A percentile compares a stretch with the other conserved stretches of the same genome.
Evolutionary conservation across 2,113 vertebrate genomes (phyloP).

Genomic region (Salvelinus alpinus): DNA sequence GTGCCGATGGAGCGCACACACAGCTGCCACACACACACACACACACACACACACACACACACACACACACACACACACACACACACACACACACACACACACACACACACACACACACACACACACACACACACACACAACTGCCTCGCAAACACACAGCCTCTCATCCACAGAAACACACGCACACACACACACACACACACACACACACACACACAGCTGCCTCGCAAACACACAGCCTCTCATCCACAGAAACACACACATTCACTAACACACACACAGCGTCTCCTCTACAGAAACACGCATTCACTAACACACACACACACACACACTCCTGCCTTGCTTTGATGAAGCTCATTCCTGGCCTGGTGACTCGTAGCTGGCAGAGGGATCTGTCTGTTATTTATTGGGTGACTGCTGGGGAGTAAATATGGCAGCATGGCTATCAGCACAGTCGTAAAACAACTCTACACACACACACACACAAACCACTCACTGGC

Average conservation of each 20-base stretch:
- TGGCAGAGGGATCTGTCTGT: constrained; percentile 39
- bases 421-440: constrained; percentile 47
- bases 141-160: not conserved
- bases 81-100: no score
- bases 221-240: not conserved
- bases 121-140: not conserved
- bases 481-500: constrained; percentile 18
- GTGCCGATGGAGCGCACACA: not conserved
- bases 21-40: not conserved
- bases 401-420: constrained; percentile 49
- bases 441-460: constrained; percentile 53
- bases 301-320: not conserved
- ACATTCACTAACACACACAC: not conserved
- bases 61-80: no score
- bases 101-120: no score
- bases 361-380: constrained; percentile 42
- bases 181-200: no score
- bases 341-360: constrained; percentile 22
- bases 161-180: not conserved
- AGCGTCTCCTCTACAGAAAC: constrained; percentile 3
- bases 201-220: not conserved
- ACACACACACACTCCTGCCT: not conserved
- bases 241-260: not conserved
- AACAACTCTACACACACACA: not conserved
- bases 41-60: not conserved